A percentile compares a stretch with the other conserved stretches of the same genome.
Evolutionary conservation across 2,888 invertebrate species (phyloP).

Genomic region (Apodemia duryi): DNA sequence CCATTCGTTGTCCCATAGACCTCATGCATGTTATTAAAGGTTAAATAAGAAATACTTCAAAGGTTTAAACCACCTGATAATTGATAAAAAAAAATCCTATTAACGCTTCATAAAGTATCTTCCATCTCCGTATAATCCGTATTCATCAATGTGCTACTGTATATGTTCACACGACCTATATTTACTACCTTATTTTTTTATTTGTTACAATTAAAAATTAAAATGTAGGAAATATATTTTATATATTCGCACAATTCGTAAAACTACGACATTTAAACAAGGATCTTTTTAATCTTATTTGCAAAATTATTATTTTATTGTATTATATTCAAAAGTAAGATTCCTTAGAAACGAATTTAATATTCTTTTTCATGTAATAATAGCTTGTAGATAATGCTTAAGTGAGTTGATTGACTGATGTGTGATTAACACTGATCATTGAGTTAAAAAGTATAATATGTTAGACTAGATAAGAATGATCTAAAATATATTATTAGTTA

Average conservation of each 20-base stretch:
- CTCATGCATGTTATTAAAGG: too few species aligned
- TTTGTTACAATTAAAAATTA: too few species aligned
- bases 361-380: background rate
- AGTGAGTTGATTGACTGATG: background rate
- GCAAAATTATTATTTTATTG: background rate
- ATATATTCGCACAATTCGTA: slow-evolving; percentile 7
- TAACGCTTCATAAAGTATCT: too few species aligned
- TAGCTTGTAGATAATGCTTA: slow-evolving; percentile 1
- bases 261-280: background rate
- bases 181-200: too few species aligned
- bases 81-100: too few species aligned
- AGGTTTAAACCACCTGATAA: too few species aligned
- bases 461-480: background rate
- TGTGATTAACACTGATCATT: background rate
- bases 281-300: background rate
- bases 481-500: background rate
- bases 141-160: too few species aligned
- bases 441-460: background rate
- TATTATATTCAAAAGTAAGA: background rate
- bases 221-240: background rate
- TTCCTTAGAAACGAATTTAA: slow-evolving; percentile 7
- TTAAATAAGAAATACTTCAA: too few species aligned
- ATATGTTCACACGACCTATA: too few species aligned
- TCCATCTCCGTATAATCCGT: too few species aligned
- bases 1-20: too few species aligned